A percentile compares a stretch with the other conserved stretches of the same genome.
Evolutionary conservation across 2,797 vertebrate species (phyloP).

Genomic region (Ctenosaura bakeri): DNA sequence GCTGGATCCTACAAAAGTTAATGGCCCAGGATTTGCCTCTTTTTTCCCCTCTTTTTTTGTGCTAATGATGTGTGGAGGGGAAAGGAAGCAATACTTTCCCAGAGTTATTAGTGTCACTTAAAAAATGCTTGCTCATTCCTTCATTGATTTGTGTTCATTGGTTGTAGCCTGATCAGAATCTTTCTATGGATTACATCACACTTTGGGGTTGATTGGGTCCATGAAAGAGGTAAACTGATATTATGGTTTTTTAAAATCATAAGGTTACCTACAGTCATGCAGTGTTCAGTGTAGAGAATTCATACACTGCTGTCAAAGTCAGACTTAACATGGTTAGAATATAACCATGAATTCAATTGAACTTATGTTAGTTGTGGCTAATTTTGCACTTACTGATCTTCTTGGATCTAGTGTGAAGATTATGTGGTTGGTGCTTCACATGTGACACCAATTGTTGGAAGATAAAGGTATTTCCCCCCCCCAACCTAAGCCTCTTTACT

Average conservation of each 20-base stretch:
- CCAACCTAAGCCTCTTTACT: not conserved
- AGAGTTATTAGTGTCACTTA: not conserved
- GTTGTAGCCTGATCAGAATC: not conserved
- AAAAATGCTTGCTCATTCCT: not conserved
- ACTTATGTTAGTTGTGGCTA: not conserved
- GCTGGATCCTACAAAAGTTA: not conserved
- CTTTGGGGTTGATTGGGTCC: constrained; percentile 20
- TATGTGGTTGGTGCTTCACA: not conserved
- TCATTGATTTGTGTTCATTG: not conserved
- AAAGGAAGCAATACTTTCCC: not conserved
- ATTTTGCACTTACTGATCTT: not conserved
- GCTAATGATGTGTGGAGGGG: not conserved
- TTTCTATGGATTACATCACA: not conserved
- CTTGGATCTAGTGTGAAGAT: not conserved
- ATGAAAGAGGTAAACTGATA: constrained; percentile 38
- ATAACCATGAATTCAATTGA: not conserved
- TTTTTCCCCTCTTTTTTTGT: not conserved
- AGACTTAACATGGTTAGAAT: not conserved
- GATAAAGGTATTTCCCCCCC: not conserved
- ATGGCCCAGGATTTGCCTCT: not conserved
- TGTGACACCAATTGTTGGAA: not conserved
- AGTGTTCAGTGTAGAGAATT: constrained; percentile 24
- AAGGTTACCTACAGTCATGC: not conserved
- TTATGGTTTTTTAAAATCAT: not conserved
- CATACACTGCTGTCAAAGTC: not conserved